Evolutionary conservation across 2,888 invertebrate species (phyloP).

Genomic region (Petrolisthes manimaculis): DNA sequence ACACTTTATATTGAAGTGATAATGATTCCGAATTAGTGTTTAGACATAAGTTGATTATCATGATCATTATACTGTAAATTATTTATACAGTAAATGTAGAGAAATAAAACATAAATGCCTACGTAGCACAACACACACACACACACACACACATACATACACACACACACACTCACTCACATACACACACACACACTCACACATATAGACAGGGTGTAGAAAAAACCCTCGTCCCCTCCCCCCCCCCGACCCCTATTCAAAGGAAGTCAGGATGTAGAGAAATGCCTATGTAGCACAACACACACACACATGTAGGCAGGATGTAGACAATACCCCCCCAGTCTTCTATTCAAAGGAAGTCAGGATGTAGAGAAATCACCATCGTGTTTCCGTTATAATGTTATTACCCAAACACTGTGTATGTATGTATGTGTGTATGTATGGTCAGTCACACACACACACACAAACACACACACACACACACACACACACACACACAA

Average conservation of each 20-base stretch:
- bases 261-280: background rate
- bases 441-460: background rate
- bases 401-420: no score
- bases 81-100: background rate
- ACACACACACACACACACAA: constrained; percentile 18
- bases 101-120: background rate
- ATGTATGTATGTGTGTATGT: no score
- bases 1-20: no score
- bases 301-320: background rate
- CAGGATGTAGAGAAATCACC: background rate
- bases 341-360: background rate
- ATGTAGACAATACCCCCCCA: background rate
- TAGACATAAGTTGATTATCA: no score
- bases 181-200: background rate
- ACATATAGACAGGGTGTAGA: background rate
- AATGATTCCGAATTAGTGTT: no score
- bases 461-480: background rate
- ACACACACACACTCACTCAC: constrained; percentile 7
- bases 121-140: background rate
- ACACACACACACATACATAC: constrained; percentile 9
- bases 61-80: no score
- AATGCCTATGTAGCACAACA: background rate
- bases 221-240: background rate
- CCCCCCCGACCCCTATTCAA: background rate
- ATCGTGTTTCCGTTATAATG: no score